A percentile compares a stretch with the other conserved stretches of the same genome.
Evolutionary conservation across 2,888 invertebrate species (phyloP).

Genomic region (Phaonia tiefii): DNA sequence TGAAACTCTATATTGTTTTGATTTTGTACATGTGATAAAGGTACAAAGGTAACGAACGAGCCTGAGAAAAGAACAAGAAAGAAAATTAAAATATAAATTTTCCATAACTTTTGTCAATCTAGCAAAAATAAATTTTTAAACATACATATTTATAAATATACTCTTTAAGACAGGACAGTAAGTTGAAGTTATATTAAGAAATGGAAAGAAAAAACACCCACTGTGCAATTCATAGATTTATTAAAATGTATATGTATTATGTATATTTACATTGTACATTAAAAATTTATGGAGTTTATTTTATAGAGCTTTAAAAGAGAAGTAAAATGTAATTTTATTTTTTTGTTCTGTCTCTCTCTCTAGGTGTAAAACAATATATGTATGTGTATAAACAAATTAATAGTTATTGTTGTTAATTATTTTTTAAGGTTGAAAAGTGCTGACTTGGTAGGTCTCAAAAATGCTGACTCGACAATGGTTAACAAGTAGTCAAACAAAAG

Average conservation of each 20-base stretch:
- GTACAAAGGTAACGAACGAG: conserved; percentile 62
- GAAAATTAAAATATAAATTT: conserved; percentile 21
- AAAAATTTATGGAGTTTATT: background rate
- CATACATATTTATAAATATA: conserved; percentile 8
- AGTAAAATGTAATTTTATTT: conserved; percentile 5
- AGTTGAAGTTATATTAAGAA: background rate
- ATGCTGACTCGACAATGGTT: too few species aligned
- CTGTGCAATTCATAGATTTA: conserved; percentile 43
- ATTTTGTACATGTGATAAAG: conserved; percentile 67
- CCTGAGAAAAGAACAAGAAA: conserved; percentile 27
- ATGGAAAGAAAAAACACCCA: conserved; percentile 5
- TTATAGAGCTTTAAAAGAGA: background rate
- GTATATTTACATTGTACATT: conserved; percentile 10
- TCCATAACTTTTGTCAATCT: conserved; percentile 7
- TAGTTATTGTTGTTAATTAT: too few species aligned
- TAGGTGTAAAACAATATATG: background rate
- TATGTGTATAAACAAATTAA: too few species aligned
- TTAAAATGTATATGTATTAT: background rate
- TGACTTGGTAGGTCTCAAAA: too few species aligned
- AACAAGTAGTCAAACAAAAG: too few species aligned
- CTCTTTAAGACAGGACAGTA: background rate
- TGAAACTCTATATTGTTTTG: conserved; percentile 12
- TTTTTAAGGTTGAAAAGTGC: too few species aligned
- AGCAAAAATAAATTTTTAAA: conserved; percentile 27
- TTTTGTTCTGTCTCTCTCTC: background rate